phyloP scores from a whole-genome alignment of 2,888 invertebrate species.

The Drosophila setosimentum region DNA sequence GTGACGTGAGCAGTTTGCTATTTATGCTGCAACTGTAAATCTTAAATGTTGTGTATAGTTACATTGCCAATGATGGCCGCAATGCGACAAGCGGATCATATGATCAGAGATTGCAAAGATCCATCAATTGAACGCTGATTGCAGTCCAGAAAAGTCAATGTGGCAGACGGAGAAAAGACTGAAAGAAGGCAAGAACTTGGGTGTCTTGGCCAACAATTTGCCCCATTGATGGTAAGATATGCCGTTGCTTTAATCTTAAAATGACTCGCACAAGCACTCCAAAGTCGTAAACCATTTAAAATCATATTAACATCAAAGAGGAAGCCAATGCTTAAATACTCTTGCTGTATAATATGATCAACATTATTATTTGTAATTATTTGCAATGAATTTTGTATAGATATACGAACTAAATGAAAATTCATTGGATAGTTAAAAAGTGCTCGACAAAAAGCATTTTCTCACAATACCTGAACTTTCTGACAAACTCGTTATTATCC shows the following conservation, averaged over 20 bases:
- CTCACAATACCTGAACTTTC: not conserved
- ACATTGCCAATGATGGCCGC: constrained; percentile 26
- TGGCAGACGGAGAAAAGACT: constrained; percentile 8
- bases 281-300: constrained; percentile 46
- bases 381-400: not conserved
- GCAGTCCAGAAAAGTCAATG: constrained; percentile 74
- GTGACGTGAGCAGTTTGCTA: constrained; percentile 2
- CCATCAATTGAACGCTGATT: constrained; percentile 47
- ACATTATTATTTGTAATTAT: not conserved
- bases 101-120: constrained; percentile 38
- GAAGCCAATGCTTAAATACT: constrained; percentile 11
- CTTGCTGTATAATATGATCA: not conserved
- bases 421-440: not conserved
- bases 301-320: constrained; percentile 42
- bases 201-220: constrained; percentile 28
- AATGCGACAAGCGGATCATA: constrained; percentile 65
- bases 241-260: constrained; percentile 67
- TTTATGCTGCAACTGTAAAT: constrained; percentile 33
- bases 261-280: constrained; percentile 32
- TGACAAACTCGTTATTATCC: not conserved
- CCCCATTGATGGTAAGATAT: constrained; percentile 59
- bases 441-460: not conserved
- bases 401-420: not conserved
- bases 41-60: constrained; percentile 9
- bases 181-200: constrained; percentile 37